Conservation (phyloP, 2,888 invertebrate species). For the Zelleria hepariella region DNA sequence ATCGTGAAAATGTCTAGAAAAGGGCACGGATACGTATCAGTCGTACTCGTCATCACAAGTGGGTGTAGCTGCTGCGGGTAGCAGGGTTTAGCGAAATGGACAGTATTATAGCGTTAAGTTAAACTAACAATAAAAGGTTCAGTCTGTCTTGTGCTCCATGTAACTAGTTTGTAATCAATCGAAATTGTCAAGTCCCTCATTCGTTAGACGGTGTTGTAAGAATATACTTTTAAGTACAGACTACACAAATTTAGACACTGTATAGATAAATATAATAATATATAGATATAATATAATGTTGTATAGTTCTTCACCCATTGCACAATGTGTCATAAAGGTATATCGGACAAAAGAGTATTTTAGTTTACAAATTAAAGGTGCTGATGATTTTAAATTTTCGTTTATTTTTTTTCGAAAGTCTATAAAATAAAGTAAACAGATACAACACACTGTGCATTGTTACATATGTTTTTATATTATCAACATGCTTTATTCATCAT, state of each 20-base stretch:
- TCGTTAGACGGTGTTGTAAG: background rate
- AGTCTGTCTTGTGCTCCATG: background rate
- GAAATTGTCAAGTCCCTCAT: constrained; percentile 6
- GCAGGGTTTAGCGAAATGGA: background rate
- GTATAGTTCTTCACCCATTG: background rate
- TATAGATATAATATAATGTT: background rate
- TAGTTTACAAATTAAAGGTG: too few relatives aligned
- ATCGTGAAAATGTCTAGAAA: background rate
- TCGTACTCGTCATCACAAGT: background rate
- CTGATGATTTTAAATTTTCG: too few relatives aligned
- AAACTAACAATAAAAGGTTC: background rate
- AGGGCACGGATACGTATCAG: background rate
- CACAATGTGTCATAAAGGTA: too few relatives aligned
- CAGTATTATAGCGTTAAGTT: background rate
- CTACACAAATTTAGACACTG: constrained; percentile 29
- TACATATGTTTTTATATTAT: constrained; percentile 4
- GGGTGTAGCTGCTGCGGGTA: background rate
- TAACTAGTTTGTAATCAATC: background rate
- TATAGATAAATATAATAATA: background rate
- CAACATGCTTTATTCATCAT: background rate
- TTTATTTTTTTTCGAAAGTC: too few relatives aligned
- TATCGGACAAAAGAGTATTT: too few relatives aligned
- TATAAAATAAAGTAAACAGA: too few relatives aligned
- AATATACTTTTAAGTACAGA: constrained; percentile 28
- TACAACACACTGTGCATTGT: too few relatives aligned